A percentile compares a stretch with the other conserved stretches of the same genome.
Evolutionary conservation across 2,797 vertebrate species (phyloP).

Genomic region (Kryptopterus vitreolus): DNA sequence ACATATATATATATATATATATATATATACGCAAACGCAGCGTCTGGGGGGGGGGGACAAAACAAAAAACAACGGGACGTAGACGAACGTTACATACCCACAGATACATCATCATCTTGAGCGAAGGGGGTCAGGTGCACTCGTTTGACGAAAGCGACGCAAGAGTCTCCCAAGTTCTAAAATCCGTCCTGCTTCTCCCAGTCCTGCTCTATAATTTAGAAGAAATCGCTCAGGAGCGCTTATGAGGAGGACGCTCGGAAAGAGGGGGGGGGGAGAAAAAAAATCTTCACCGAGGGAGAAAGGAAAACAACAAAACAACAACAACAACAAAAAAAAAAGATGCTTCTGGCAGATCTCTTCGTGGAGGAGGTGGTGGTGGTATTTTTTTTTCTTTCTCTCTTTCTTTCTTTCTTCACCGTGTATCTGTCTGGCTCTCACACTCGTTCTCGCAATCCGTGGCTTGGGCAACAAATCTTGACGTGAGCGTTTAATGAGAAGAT

Average conservation of each 20-base stretch:
- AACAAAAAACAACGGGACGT: constrained; percentile 27
- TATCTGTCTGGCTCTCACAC: constrained; percentile 34
- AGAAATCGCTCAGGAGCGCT: constrained; percentile 47
- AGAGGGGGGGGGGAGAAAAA: constrained; percentile 27
- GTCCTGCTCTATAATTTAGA: constrained; percentile 48
- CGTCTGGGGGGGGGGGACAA: too few relatives aligned
- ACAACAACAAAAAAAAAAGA: constrained; percentile 58
- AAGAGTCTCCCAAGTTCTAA: constrained; percentile 79
- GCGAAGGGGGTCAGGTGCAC: constrained; percentile 74
- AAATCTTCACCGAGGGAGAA: constrained; percentile 58
- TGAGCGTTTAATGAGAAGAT: constrained; percentile 79
- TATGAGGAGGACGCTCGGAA: constrained; percentile 50
- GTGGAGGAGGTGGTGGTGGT: not conserved
- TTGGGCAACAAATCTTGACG: constrained; percentile 81
- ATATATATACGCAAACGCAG: not conserved
- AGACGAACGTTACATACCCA: constrained; percentile 82
- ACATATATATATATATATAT: not conserved
- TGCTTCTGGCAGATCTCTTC: constrained; percentile 72
- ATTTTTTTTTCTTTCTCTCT: constrained; percentile 43
- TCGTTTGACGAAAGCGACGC: constrained; percentile 70
- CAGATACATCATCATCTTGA: constrained; percentile 91
- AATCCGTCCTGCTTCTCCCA: constrained; percentile 62
- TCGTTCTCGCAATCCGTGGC: constrained; percentile 73
- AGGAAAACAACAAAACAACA: not conserved
- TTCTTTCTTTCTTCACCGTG: constrained; percentile 21